Percentiles rank a stretch among this genome's conserved stretches.
These are phyloP conservation scores for Neolamprologus toae DNA, from an alignment of 2,113 vertebrate genomes.

Conservation along the genomic window DNA sequence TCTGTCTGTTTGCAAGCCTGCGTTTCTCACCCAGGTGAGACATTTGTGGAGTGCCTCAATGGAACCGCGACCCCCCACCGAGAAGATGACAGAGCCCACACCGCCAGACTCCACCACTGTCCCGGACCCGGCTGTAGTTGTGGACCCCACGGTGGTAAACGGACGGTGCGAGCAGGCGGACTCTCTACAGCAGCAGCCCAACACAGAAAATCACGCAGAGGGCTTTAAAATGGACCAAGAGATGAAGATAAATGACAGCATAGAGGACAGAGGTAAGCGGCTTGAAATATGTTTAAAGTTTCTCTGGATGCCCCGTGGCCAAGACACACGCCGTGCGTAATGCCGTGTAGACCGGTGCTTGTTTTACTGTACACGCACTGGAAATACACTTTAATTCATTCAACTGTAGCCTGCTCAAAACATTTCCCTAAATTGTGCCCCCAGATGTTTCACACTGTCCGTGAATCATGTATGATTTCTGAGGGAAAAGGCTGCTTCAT, in stretches of 20 bases:
- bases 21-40: conserved; percentile 64
- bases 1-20: background rate
- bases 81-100: conserved; percentile 64
- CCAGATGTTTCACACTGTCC: background rate
- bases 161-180: conserved; percentile 55
- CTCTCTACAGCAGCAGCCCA: background rate
- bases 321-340: background rate
- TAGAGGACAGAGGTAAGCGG: conserved; percentile 63
- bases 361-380: background rate
- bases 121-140: conserved; percentile 59
- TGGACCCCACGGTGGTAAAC: conserved; percentile 62
- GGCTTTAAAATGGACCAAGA: conserved; percentile 67
- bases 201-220: conserved; percentile 4
- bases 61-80: conserved; percentile 1
- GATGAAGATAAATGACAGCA: conserved; percentile 72
- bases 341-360: background rate
- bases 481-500: background rate
- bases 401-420: background rate
- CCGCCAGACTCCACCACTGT: conserved; percentile 57
- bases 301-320: background rate
- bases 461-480: background rate
- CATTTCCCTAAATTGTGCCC: background rate
- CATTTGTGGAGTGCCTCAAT: conserved; percentile 38
- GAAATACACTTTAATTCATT: background rate
- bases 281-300: background rate